Conservation (phyloP, 2,888 invertebrate species). For the Polydrusus tereticollis region DNA sequence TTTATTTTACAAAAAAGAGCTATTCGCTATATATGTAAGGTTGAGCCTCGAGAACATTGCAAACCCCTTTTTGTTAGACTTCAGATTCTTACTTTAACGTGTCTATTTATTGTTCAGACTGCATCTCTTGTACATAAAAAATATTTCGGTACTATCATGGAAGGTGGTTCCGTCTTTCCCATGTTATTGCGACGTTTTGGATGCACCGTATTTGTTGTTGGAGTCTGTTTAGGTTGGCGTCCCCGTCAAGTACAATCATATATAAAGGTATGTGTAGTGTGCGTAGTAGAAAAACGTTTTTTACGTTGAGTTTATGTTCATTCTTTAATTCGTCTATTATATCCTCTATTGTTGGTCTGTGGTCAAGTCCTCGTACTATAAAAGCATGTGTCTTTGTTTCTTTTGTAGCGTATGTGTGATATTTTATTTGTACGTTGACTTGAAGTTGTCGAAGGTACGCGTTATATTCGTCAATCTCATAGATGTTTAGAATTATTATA, state of each 20-base stretch:
- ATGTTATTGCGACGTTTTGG: too few relatives aligned
- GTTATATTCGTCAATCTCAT: neutral
- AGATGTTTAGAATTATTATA: neutral
- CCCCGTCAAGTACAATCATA: neutral
- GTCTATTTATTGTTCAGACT: too few relatives aligned
- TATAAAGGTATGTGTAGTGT: neutral
- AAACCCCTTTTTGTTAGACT: too few relatives aligned
- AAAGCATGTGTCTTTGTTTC: slow-evolving; percentile 34
- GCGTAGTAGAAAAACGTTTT: neutral
- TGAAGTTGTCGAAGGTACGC: neutral
- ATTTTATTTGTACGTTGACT: neutral
- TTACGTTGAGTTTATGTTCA: neutral
- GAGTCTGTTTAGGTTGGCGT: too few relatives aligned
- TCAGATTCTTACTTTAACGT: too few relatives aligned
- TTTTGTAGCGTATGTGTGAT: slow-evolving; percentile 6
- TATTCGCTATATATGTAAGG: too few relatives aligned
- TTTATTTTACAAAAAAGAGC: too few relatives aligned
- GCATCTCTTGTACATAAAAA: too few relatives aligned
- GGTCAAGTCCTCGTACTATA: slow-evolving; percentile 31
- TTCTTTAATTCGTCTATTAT: neutral
- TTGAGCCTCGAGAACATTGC: too few relatives aligned
- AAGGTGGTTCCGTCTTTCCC: too few relatives aligned
- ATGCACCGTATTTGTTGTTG: too few relatives aligned
- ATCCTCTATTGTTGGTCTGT: neutral
- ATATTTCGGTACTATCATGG: too few relatives aligned